Percentiles rank a stretch among this genome's conserved stretches.
phyloP scores from a whole-genome alignment of 2,888 invertebrate genomes.

The Tolmerus cingulatus region DNA sequence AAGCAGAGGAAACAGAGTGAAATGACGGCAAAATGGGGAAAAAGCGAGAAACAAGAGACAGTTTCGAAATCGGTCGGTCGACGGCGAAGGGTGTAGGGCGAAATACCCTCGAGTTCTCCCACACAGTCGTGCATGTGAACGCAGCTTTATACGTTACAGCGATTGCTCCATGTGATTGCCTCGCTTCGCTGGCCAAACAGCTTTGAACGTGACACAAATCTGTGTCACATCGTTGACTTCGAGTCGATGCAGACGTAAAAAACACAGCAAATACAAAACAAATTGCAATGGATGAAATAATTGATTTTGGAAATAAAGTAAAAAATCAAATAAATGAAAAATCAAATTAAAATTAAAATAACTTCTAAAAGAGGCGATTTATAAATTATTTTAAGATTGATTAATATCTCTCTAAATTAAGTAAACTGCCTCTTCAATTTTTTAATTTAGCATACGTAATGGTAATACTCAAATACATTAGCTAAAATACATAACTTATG shows the following conservation, averaged over 20 bases:
- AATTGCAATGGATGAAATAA: background rate
- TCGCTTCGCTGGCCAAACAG: slow-evolving; percentile 10
- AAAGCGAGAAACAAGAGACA: slow-evolving; percentile 17
- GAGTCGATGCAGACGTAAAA: background rate
- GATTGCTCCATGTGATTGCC: slow-evolving; percentile 11
- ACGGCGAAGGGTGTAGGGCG: background rate
- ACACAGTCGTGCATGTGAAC: background rate
- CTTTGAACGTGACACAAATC: slow-evolving; percentile 24
- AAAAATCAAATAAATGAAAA: background rate
- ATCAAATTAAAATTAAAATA: background rate
- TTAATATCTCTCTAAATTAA: background rate
- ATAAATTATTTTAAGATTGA: background rate
- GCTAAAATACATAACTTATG: too few relatives aligned
- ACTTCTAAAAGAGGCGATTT: background rate
- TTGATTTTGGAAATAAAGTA: background rate
- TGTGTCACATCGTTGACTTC: slow-evolving; percentile 14
- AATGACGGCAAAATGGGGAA: slow-evolving; percentile 22
- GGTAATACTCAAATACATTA: too few relatives aligned
- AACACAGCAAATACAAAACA: background rate
- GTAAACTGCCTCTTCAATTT: too few relatives aligned
- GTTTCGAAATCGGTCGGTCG: background rate
- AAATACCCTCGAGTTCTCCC: background rate
- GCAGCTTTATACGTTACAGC: slow-evolving; percentile 9
- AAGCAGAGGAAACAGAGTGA: slow-evolving; percentile 11
- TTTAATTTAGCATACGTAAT: too few relatives aligned